Evolutionary conservation across 2,113 vertebrate genomes (phyloP).

Genomic region (Pterocles burchelli): DNA sequence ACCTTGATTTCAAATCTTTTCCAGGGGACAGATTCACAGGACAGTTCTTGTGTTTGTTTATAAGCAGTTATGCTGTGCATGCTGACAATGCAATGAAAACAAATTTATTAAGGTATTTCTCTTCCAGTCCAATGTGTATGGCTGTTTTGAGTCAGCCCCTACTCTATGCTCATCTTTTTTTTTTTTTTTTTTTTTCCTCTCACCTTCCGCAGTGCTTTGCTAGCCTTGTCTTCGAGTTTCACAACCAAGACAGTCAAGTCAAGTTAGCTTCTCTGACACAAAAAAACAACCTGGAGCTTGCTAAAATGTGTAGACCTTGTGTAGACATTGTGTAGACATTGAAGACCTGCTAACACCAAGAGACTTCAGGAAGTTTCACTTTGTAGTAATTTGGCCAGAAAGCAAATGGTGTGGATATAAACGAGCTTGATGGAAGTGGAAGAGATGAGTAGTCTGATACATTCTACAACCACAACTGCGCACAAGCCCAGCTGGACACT

Average conservation of each 20-base stretch:
- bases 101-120: background rate
- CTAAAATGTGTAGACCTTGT: background rate
- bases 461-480: background rate
- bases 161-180: background rate
- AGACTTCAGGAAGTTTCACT: background rate
- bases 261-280: background rate
- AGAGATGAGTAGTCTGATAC: background rate
- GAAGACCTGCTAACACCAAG: background rate
- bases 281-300: background rate
- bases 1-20: background rate
- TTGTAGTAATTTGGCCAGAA: background rate
- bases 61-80: background rate
- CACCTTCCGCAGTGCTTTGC: background rate
- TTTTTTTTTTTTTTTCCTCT: background rate
- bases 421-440: background rate
- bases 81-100: background rate
- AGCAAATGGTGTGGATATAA: background rate
- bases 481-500: accelerated
- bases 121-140: background rate
- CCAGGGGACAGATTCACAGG: background rate
- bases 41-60: background rate
- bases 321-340: too few relatives aligned
- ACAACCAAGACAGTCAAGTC: background rate
- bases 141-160: background rate
- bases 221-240: background rate